Percentiles rank a stretch among this genome's conserved stretches.
Conservation (phyloP, 2,888 invertebrate species). For the Agonopterix subpropinquella region DNA sequence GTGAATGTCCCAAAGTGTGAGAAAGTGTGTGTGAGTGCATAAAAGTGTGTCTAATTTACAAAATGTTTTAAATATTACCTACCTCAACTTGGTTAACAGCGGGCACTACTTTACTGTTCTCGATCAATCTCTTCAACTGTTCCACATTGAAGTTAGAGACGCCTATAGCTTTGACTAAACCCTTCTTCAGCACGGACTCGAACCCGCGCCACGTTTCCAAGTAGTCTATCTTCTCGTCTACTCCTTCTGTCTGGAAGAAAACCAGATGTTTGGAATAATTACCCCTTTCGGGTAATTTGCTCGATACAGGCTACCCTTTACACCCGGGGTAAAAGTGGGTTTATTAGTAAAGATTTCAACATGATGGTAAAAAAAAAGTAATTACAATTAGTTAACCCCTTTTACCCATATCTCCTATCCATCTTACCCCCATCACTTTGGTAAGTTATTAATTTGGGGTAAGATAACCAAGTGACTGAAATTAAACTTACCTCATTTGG, state of each 20-base stretch:
- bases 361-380: too few relatives aligned
- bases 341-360: too few relatives aligned
- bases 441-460: too few relatives aligned
- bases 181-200: conserved; percentile 80
- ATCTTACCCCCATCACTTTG: too few relatives aligned
- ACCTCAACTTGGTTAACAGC: conserved; percentile 74
- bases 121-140: conserved; percentile 80
- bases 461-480: too few relatives aligned
- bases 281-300: too few relatives aligned
- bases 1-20: too few relatives aligned
- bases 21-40: neutral
- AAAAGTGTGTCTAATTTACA: neutral
- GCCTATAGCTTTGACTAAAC: conserved; percentile 82
- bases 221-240: conserved; percentile 80
- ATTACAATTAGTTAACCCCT: too few relatives aligned
- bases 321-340: too few relatives aligned
- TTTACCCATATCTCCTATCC: too few relatives aligned
- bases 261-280: neutral
- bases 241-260: conserved; percentile 43
- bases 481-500: too few relatives aligned
- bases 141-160: conserved; percentile 86
- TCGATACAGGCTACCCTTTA: too few relatives aligned
- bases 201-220: conserved; percentile 84
- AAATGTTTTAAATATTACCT: neutral
- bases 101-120: conserved; percentile 75